These are phyloP conservation scores for Cottus gobio DNA, from an alignment of 2,113 vertebrate species.

Conservation along the genomic window DNA sequence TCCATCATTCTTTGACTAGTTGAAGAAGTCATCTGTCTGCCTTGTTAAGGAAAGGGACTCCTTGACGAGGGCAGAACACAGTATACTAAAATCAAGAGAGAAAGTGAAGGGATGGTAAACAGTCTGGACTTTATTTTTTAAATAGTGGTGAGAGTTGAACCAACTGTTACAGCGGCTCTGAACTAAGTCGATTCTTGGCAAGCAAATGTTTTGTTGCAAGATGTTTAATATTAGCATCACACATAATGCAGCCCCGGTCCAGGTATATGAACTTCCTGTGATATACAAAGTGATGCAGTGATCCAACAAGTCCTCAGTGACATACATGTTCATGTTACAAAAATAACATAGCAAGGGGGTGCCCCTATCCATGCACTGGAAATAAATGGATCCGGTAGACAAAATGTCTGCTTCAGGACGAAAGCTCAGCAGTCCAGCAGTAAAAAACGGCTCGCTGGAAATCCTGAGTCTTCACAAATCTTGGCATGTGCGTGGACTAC, in stretches of 20 bases:
- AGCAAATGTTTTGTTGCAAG: slow-evolving; percentile 19
- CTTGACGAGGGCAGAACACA: background rate
- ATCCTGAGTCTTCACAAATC: slow-evolving; percentile 76
- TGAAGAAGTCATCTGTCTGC: background rate
- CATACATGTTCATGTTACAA: slow-evolving; percentile 52
- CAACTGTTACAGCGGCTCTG: slow-evolving; percentile 38
- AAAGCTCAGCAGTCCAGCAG: slow-evolving; percentile 47
- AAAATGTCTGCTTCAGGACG: slow-evolving; percentile 50
- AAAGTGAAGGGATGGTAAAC: slow-evolving; percentile 50
- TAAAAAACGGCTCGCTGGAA: slow-evolving; percentile 62
- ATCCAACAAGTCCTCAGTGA: slow-evolving; percentile 31
- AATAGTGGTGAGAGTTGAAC: slow-evolving; percentile 57
- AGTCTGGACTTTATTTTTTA: slow-evolving; percentile 60
- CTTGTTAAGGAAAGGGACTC: background rate
- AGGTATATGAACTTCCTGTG: slow-evolving; percentile 23
- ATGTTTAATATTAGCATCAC: slow-evolving; percentile 26
- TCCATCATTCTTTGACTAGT: background rate
- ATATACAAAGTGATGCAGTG: slow-evolving; percentile 38
- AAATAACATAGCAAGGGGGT: slow-evolving; percentile 32
- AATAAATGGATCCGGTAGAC: slow-evolving; percentile 45
- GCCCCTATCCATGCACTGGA: slow-evolving; percentile 53
- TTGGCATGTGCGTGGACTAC: slow-evolving; percentile 55
- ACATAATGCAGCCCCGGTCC: slow-evolving; percentile 39
- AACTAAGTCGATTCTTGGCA: slow-evolving; percentile 9
- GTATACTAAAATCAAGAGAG: background rate